These are phyloP conservation scores for Hycleus cichorii DNA, from an alignment of 1,140 invertebrate species.

Conservation along the genomic window DNA sequence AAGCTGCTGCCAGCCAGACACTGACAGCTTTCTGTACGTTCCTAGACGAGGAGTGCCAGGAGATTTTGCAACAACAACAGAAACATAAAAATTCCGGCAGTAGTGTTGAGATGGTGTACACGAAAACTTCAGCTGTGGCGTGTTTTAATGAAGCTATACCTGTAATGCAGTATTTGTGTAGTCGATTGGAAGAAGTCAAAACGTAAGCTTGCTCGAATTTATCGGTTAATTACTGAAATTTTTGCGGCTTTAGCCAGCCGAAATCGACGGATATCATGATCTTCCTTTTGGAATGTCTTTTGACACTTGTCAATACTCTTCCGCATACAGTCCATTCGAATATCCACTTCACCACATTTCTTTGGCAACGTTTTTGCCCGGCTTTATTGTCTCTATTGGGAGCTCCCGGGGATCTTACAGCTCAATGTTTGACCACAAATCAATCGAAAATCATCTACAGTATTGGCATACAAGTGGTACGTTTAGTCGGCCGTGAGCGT, in stretches of 20 bases:
- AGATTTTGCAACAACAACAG: slow-evolving; percentile 57
- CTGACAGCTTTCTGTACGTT: slow-evolving; percentile 73
- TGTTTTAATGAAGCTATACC: slow-evolving; percentile 85
- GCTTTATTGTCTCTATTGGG: slow-evolving; percentile 79
- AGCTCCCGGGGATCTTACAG: slow-evolving; percentile 58
- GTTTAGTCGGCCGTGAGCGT: slow-evolving; percentile 75
- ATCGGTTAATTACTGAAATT: neutral
- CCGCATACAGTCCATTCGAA: slow-evolving; percentile 74
- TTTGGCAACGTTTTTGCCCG: slow-evolving; percentile 89
- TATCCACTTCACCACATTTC: slow-evolving; percentile 73
- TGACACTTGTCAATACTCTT: slow-evolving; percentile 74
- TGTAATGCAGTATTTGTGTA: slow-evolving; percentile 82
- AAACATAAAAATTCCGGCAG: slow-evolving; percentile 53
- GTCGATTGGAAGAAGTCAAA: slow-evolving; percentile 73
- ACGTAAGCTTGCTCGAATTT: neutral
- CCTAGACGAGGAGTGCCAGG: slow-evolving; percentile 70
- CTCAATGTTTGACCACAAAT: slow-evolving; percentile 66
- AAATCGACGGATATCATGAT: slow-evolving; percentile 59
- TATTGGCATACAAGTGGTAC: slow-evolving; percentile 79
- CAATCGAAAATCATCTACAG: slow-evolving; percentile 83
- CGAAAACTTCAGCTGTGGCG: slow-evolving; percentile 61
- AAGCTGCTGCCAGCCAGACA: slow-evolving; percentile 76
- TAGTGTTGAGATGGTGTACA: slow-evolving; percentile 44
- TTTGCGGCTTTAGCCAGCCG: slow-evolving; percentile 42
- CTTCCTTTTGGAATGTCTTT: slow-evolving; percentile 78